These are phyloP conservation scores for Todus mexicanus DNA, from an alignment of 2,797 vertebrate genomes.

Conservation along the genomic window DNA sequence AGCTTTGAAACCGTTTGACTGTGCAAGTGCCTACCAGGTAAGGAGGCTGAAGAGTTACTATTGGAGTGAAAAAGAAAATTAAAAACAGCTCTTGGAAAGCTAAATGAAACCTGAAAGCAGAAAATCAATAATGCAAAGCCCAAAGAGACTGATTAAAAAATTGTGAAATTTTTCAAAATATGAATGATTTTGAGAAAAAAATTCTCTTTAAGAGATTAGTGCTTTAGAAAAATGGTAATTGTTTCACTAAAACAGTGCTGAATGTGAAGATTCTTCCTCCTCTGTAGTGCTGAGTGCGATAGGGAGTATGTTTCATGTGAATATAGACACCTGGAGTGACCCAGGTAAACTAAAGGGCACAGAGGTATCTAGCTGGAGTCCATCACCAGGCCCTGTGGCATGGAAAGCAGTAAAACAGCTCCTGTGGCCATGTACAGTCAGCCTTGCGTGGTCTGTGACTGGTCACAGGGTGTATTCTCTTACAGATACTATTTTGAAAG, in stretches of 20 bases:
- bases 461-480: not conserved
- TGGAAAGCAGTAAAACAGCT: not conserved
- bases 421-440: not conserved
- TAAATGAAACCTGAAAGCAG: not conserved
- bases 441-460: not conserved
- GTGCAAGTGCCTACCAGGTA: slow-evolving; percentile 17
- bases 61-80: not conserved
- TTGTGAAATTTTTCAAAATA: not conserved
- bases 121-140: not conserved
- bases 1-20: slow-evolving; percentile 24
- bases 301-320: not conserved
- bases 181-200: not conserved
- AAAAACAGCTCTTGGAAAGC: not conserved
- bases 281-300: not conserved
- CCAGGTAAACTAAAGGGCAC: not conserved
- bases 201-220: not conserved
- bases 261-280: not conserved
- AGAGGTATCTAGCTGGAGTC: not conserved
- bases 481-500: not conserved
- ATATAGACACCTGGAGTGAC: not conserved
- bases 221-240: not conserved
- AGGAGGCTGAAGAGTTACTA: not conserved
- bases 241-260: not conserved
- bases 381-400: not conserved
- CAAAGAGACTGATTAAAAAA: not conserved